phyloP scores from a whole-genome alignment of 23 tunicate species.

The Clavelina lepadiformis region DNA sequence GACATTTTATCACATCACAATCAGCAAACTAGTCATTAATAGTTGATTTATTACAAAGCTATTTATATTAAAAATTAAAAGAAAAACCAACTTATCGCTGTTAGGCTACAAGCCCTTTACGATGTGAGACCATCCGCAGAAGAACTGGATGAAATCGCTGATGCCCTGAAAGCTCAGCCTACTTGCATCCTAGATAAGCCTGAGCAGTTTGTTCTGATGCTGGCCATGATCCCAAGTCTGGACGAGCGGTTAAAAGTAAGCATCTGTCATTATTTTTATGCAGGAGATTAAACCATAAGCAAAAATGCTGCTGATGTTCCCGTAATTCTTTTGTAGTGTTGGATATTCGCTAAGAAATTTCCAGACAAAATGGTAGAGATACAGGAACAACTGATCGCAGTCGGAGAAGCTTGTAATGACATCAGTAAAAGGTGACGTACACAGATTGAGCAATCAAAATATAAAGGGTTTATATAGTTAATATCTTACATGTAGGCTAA shows the following conservation, averaged over 20 bases:
- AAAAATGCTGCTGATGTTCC: too few relatives aligned
- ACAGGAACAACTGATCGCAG: constrained; percentile 58
- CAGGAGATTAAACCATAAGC: too few relatives aligned
- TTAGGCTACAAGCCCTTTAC: constrained; percentile 76
- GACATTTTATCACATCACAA: too few relatives aligned
- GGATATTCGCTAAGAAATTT: constrained; percentile 79
- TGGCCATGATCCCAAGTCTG: constrained; percentile 82
- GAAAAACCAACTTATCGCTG: too few relatives aligned
- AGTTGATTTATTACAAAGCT: too few relatives aligned
- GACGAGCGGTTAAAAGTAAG: constrained; percentile 70
- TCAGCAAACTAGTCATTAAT: too few relatives aligned
- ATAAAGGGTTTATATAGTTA: neutral
- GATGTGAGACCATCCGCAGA: constrained; percentile 74
- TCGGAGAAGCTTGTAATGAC: constrained; percentile 42
- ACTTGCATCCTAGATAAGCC: constrained; percentile 75
- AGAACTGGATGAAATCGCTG: constrained; percentile 77
- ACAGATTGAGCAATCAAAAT: neutral
- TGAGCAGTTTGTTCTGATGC: constrained; percentile 87
- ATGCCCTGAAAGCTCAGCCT: constrained; percentile 54
- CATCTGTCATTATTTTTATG: too few relatives aligned
- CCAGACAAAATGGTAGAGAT: constrained; percentile 80
- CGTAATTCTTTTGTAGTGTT: constrained; percentile 37
- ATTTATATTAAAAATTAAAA: too few relatives aligned
- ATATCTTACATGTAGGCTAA: neutral
- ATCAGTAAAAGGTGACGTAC: constrained; percentile 47